phyloP scores from a whole-genome alignment of 30 jellyfish, hydroid and myxozoan genomes.

The Chrysaora quinquecirrha region DNA sequence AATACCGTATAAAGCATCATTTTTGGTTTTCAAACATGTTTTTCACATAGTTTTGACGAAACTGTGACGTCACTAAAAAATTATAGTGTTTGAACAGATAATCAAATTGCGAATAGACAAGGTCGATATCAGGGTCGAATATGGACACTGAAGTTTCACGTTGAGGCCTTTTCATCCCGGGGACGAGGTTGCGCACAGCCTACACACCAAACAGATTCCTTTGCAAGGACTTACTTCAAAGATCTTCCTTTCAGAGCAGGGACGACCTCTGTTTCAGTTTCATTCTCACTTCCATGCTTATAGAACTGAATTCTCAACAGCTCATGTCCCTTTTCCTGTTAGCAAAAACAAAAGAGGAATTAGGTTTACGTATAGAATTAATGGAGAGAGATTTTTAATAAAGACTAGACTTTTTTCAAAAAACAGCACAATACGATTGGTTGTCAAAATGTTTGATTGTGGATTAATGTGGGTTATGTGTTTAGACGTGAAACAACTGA shows the following conservation, averaged over 20 bases:
- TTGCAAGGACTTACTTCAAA: slow-evolving; percentile 87
- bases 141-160: too few species aligned
- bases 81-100: too few species aligned
- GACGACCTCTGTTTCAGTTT: slow-evolving; percentile 70
- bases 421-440: not conserved
- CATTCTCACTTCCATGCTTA: slow-evolving; percentile 60
- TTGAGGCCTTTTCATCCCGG: too few species aligned
- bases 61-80: too few species aligned
- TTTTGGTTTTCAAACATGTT: too few species aligned
- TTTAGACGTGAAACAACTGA: not conserved
- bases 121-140: too few species aligned
- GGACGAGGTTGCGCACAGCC: too few species aligned
- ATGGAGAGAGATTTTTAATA: not conserved
- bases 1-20: too few species aligned
- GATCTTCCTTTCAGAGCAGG: slow-evolving; percentile 94
- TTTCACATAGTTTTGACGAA: too few species aligned
- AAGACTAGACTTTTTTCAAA: too few species aligned
- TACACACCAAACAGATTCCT: too few species aligned
- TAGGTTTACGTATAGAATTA: not conserved
- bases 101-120: too few species aligned
- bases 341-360: not conserved
- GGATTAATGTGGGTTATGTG: not conserved
- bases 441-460: not conserved
- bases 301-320: slow-evolving; percentile 60
- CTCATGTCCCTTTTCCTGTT: slow-evolving; percentile 75